Conservation (phyloP, 2,888 invertebrate species). For the Teinopalpus imperialis region DNA sequence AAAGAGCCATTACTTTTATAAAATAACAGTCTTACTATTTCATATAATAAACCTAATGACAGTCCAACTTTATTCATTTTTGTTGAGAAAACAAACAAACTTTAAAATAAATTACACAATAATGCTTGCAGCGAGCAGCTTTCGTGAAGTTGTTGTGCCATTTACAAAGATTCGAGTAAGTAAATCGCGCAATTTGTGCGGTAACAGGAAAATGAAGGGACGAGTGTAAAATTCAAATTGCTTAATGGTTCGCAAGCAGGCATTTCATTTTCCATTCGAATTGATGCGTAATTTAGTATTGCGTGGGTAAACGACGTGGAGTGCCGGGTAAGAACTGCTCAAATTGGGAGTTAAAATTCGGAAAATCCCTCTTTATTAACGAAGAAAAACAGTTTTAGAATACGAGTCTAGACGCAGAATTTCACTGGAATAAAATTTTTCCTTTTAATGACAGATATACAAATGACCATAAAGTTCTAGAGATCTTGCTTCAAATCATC, state of each 20-base stretch:
- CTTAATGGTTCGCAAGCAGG: constrained; percentile 76
- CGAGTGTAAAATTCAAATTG: constrained; percentile 81
- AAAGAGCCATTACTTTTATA: too few relatives aligned
- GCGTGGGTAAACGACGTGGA: constrained; percentile 62
- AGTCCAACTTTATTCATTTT: constrained; percentile 16
- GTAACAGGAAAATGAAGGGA: constrained; percentile 79
- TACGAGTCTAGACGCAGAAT: too few relatives aligned
- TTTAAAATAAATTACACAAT: constrained; percentile 16
- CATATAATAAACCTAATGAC: too few relatives aligned
- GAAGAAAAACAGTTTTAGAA: neutral
- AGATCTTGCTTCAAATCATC: too few relatives aligned
- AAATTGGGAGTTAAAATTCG: constrained; percentile 7
- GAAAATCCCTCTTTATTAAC: constrained; percentile 12
- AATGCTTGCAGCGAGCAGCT: constrained; percentile 11
- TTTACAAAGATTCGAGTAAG: constrained; percentile 36
- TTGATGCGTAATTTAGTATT: constrained; percentile 73
- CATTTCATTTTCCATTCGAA: constrained; percentile 81
- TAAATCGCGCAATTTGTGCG: constrained; percentile 63
- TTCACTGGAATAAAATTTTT: too few relatives aligned
- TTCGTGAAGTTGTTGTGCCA: constrained; percentile 29
- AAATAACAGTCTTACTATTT: too few relatives aligned
- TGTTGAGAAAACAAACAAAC: constrained; percentile 10
- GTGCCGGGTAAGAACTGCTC: constrained; percentile 58
- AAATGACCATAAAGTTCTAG: too few relatives aligned
- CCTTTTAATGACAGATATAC: too few relatives aligned